Evolutionary conservation across 2,888 invertebrate genomes (phyloP).

Genomic region (Vesta saturnalis): DNA sequence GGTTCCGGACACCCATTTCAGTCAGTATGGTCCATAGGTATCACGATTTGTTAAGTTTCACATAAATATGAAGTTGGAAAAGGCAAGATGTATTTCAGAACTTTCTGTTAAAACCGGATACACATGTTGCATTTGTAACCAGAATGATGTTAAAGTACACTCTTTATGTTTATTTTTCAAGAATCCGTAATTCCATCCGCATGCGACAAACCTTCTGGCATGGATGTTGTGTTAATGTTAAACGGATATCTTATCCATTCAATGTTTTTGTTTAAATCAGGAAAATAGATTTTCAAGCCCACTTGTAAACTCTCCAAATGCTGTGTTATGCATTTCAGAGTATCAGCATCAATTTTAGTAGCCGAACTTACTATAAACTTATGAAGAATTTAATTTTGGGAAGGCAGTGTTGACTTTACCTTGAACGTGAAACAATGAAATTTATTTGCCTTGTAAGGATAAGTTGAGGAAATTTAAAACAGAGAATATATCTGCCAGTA

Average conservation of each 20-base stretch:
- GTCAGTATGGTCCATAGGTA: no score
- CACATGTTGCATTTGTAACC: no score
- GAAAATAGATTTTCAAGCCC: no score
- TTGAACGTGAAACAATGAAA: constrained; percentile 17
- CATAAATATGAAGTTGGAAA: constrained; percentile 17
- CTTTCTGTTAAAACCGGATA: constrained; percentile 19
- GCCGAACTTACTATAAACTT: no score
- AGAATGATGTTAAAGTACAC: background rate
- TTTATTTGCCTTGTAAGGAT: constrained; percentile 4
- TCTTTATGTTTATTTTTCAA: background rate
- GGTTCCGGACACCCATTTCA: no score
- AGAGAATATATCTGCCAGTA: background rate
- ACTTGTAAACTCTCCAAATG: background rate
- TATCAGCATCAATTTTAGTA: constrained; percentile 22
- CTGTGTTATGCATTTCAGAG: constrained; percentile 8
- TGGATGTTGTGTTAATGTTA: no score
- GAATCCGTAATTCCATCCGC: no score
- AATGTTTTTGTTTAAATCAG: no score
- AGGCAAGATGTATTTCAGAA: constrained; percentile 13
- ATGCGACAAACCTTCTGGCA: no score
- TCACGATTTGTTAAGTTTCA: no score
- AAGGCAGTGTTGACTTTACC: constrained; percentile 16
- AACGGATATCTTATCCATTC: no score
- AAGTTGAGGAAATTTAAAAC: constrained; percentile 2
- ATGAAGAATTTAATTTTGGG: constrained; percentile 13